Base-by-base conservation (phyloP, 1,140 invertebrate species). In the Limonius californicus region DNA sequence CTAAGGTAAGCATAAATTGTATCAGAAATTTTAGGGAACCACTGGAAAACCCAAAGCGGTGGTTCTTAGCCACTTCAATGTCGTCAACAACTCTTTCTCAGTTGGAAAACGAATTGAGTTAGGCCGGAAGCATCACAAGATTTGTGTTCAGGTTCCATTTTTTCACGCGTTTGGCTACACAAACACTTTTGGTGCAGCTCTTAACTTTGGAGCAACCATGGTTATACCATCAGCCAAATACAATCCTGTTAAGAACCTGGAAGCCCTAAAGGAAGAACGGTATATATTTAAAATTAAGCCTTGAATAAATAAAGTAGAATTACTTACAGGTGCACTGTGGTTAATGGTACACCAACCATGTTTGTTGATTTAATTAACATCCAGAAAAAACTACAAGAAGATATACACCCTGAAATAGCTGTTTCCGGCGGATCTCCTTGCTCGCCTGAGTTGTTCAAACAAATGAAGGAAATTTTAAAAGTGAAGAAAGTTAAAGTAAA, bases 261-360 rank as follows among this genome's bases (percentile, higher is more conserved):
- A 87, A 21, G 80, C 88, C 0, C 82, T 93, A 15, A 74, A 82
- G 14, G 75, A 85, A 16, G 88, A 95, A 76, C 89, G 86, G 84
- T 91, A 77, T 76, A 74, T 14, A 39, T 12, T 70, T 18, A 21
- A 21, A 45, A 45, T n/a, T 45, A 45, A 45, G 3, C 4, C 6
- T n/a, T 45, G 9, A 27, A 27, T 27, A 27, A 27, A 27, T 27
- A 27, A 27, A 27, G 23, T 27, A 27, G 19, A 2, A 8, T 21
- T 18, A 6, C 2, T 70, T 72, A 61, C 70, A 90, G 88, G 71
- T 94, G 92, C 70, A 87, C 86, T 1, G 74, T 90, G 4, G 75
- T 92, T 12, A 92, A 90, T 69, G 96, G 96, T 9, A 98, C 96
- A 0, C 97, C 97, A 2, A 98, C 96, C 0, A 99, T 99, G 95